Evolutionary conservation across 1,140 invertebrate species (phyloP), one percentile per base, ranked within the genome.

Genomic region (Lethocerus indicus): DNA sequence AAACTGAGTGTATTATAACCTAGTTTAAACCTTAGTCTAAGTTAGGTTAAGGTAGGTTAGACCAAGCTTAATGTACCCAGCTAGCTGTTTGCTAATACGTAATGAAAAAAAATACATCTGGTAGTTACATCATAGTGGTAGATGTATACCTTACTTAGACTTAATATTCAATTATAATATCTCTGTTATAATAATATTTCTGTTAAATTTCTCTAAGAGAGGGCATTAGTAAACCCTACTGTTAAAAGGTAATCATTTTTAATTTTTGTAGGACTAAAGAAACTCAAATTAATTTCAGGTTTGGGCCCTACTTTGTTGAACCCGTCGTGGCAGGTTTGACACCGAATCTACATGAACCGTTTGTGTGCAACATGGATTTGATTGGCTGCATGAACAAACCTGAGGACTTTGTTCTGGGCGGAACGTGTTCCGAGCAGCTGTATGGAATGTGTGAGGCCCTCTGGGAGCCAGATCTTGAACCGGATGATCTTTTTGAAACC

Each of bases 391-490:
- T 78, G 4, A 89, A 84, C 69, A 72, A 78, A 51, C 84, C 90
- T 0, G 77, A 87, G 58, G 94, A 98, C 65, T 99, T 98, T 76
- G 90, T 95, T 12, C 88, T 96, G 0, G 82, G 82, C 37, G 95
- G 95, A 25, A 93, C 92, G 24, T 92, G 87, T 62, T 75, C 78
- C 0, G 87, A 95, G 60, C 93, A 97, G 63, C 68, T 95, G 58
- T 93, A 87, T 65, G 94, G 95, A 59, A 95, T 98, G 87, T 98
- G 94, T 70, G 96, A 99, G 73, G 81, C 91, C 2, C 64, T 95
- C 7, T 98, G 85, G 78, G 80, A 89, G 59, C 87, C 88, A 5
- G 71, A 95, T 67, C 67, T 97, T 61, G 79, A 76, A 44, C 84
- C 94, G 1, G 87, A 98, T 61, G 87, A 94, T 60, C 69, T 99